Conservation (phyloP, 2,113 vertebrate species). For the Lasiurus cinereus region DNA sequence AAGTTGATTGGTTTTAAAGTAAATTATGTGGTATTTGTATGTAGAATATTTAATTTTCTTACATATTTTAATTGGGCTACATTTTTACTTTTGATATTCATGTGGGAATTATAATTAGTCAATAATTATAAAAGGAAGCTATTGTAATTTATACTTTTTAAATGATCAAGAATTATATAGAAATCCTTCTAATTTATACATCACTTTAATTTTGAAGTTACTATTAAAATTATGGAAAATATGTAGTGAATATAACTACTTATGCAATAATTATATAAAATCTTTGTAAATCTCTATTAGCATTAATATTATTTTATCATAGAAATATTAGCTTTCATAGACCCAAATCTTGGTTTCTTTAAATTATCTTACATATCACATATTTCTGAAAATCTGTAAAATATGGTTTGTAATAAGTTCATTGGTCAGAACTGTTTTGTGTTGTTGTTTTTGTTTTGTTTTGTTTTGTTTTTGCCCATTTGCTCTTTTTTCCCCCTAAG, state of each 20-base stretch:
- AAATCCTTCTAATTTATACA: not conserved
- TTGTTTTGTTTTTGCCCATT: not conserved
- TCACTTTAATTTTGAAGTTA: constrained; percentile 25
- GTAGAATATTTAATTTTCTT: constrained; percentile 17
- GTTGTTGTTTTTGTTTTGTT: too few relatives aligned
- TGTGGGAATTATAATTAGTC: not conserved
- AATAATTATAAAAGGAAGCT: not conserved
- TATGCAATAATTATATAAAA: not conserved
- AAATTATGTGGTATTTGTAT: not conserved
- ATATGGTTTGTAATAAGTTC: not conserved
- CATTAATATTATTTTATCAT: constrained; percentile 21
- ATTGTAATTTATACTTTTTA: not conserved
- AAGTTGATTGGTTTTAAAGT: constrained; percentile 41
- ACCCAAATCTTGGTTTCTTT: not conserved
- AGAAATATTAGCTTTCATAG: not conserved
- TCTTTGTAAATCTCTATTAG: not conserved
- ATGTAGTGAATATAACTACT: not conserved
- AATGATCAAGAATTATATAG: not conserved
- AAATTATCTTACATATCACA: not conserved
- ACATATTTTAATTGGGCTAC: not conserved
- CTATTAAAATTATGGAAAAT: not conserved
- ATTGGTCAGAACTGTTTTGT: not conserved
- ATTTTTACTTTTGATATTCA: not conserved
- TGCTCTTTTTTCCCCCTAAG: not conserved
- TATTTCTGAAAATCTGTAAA: not conserved